Evolutionary conservation across 2,797 vertebrate species (phyloP).

Genomic region (Yasuhikotakia modesta): DNA sequence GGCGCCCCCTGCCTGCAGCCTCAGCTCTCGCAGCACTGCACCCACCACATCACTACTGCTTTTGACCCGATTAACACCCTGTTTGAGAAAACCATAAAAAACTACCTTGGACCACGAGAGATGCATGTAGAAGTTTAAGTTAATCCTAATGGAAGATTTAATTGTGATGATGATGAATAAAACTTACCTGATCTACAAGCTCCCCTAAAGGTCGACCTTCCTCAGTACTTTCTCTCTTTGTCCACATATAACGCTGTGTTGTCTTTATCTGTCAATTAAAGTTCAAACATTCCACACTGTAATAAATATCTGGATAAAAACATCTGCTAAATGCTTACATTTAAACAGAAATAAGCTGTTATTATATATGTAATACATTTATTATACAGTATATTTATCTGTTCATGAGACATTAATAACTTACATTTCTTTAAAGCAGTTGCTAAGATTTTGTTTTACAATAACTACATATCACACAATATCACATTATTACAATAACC

Average conservation of each 20-base stretch:
- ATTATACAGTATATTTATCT: no score
- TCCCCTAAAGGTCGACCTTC: slow-evolving; percentile 82
- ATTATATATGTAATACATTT: no score
- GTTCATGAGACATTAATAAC: no score
- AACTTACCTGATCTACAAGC: slow-evolving; percentile 88
- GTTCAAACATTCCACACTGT: no score
- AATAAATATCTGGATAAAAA: no score
- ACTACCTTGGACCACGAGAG: not conserved
- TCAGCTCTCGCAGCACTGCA: slow-evolving; percentile 86
- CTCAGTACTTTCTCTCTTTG: slow-evolving; percentile 87
- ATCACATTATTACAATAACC: no score
- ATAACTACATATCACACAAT: not conserved
- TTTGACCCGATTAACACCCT: slow-evolving; percentile 87
- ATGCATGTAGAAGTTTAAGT: not conserved
- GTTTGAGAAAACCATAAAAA: not conserved
- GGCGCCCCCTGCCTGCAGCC: slow-evolving; percentile 72
- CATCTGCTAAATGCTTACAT: no score
- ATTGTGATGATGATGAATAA: slow-evolving; percentile 10
- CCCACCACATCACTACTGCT: slow-evolving; percentile 89
- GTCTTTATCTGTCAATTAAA: slow-evolving; percentile 86
- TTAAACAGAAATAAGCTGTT: no score
- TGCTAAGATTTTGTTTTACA: not conserved
- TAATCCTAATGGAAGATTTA: not conserved
- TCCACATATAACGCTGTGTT: slow-evolving; percentile 87
- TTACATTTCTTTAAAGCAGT: no score